A percentile compares a stretch with the other conserved stretches of the same genome.
Conservation (phyloP, 64 coral and sea anemone genomes). For the Dendrophyllia cribrosa region DNA sequence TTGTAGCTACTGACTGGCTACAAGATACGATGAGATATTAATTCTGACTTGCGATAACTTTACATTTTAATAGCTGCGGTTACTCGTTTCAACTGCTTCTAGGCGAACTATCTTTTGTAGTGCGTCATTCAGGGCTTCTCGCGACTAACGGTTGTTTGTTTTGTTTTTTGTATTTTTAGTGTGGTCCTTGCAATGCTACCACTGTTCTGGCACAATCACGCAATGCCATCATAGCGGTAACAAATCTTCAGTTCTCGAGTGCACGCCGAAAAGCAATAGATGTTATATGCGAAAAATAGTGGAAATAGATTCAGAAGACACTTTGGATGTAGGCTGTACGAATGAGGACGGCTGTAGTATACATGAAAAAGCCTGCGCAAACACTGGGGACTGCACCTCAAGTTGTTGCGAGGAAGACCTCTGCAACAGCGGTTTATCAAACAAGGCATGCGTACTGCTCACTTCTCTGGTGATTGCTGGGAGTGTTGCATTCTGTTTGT, state of each 20-base stretch:
- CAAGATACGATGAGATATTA: no score
- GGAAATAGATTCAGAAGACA: neutral
- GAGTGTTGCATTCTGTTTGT: neutral
- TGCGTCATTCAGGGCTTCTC: no score
- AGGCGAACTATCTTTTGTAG: no score
- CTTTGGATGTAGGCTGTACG: conserved; percentile 13
- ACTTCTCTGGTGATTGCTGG: neutral
- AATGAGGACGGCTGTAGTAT: conserved; percentile 29
- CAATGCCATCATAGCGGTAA: neutral
- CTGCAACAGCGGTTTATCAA: neutral
- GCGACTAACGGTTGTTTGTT: no score
- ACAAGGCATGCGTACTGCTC: neutral
- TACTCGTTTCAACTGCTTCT: no score
- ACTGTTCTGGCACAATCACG: neutral
- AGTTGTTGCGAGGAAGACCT: neutral
- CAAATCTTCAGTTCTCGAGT: neutral
- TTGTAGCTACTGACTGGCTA: no score
- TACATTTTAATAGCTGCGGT: no score
- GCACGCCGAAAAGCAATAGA: neutral
- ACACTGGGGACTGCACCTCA: neutral
- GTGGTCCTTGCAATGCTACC: conserved; percentile 19
- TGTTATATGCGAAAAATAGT: neutral
- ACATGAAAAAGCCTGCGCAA: neutral
- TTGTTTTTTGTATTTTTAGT: neutral
- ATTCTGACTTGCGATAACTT: no score